Evolutionary conservation across 2,888 invertebrate genomes (phyloP).

Genomic region (Pammene fasciana): DNA sequence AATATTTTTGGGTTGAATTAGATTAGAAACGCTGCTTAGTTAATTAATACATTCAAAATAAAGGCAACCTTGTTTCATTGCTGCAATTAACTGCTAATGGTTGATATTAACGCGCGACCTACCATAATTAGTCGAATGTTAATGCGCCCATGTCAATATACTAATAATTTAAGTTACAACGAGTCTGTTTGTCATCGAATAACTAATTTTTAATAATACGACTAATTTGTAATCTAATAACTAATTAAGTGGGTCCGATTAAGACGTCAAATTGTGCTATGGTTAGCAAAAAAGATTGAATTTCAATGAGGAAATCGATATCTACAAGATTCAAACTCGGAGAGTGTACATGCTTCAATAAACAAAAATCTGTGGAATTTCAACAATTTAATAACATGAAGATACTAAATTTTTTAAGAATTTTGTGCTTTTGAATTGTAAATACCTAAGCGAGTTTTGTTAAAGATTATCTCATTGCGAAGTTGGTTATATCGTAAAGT

Average conservation of each 20-base stretch:
- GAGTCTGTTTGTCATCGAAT: conserved; percentile 64
- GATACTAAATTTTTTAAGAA: too few species aligned
- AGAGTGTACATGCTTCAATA: not conserved
- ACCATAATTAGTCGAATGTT: conserved; percentile 69
- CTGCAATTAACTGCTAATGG: conserved; percentile 25
- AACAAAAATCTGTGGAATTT: not conserved
- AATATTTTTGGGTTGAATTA: not conserved
- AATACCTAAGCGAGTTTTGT: too few species aligned
- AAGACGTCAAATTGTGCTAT: conserved; percentile 78
- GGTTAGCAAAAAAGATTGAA: conserved; percentile 74
- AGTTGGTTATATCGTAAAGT: too few species aligned
- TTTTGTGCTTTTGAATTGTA: too few species aligned
- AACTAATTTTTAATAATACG: conserved; percentile 60
- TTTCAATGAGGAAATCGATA: conserved; percentile 66
- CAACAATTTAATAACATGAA: too few species aligned
- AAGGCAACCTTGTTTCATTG: conserved; percentile 16
- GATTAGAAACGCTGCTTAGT: conserved; percentile 5
- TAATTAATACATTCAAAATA: conserved; percentile 28
- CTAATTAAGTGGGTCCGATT: conserved; percentile 78
- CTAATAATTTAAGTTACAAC: conserved; percentile 64
- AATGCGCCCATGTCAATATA: conserved; percentile 63
- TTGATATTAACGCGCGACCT: conserved; percentile 62
- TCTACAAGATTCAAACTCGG: not conserved
- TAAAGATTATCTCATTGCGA: too few species aligned
- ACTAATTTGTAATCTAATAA: conserved; percentile 72